phyloP scores from a whole-genome alignment of 2,113 vertebrate genomes.

The Eidolon helvum region DNA sequence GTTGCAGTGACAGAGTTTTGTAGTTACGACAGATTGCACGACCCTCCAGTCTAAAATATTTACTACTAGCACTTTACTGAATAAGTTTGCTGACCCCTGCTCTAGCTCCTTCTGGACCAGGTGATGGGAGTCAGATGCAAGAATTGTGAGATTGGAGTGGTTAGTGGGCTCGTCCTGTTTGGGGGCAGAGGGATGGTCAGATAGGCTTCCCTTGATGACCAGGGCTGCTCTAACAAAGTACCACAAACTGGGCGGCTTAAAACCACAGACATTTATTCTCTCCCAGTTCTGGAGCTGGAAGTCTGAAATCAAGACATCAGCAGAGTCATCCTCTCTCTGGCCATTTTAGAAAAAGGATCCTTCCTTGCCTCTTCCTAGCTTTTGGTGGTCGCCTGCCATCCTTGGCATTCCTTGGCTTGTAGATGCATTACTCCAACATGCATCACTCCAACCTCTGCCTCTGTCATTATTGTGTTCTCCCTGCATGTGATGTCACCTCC shows the following conservation, averaged over 20 bases:
- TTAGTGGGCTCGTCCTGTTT: not conserved
- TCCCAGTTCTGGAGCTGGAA: not conserved
- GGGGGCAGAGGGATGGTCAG: not conserved
- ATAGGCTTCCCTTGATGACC: not conserved
- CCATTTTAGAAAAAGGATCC: too few relatives aligned
- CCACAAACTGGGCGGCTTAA: not conserved
- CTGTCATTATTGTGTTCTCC: not conserved
- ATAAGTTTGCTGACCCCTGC: too few relatives aligned
- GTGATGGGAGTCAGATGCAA: not conserved
- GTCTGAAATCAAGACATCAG: not conserved
- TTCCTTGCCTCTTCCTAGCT: not conserved
- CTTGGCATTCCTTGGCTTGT: not conserved
- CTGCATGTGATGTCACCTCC: not conserved
- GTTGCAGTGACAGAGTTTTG: accelerated
- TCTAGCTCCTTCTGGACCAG: not conserved
- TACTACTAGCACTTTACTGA: not conserved
- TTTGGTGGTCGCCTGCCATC: not conserved
- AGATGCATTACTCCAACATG: accelerated
- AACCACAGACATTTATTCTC: not conserved
- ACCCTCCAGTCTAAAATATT: not conserved
- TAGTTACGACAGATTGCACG: not conserved
- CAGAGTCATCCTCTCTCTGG: accelerated
- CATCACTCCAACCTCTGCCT: accelerated
- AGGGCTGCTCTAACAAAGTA: too few relatives aligned
- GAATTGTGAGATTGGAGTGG: not conserved